Conservation (phyloP, 2,797 vertebrate species). For the Nyctalus aviator region DNA sequence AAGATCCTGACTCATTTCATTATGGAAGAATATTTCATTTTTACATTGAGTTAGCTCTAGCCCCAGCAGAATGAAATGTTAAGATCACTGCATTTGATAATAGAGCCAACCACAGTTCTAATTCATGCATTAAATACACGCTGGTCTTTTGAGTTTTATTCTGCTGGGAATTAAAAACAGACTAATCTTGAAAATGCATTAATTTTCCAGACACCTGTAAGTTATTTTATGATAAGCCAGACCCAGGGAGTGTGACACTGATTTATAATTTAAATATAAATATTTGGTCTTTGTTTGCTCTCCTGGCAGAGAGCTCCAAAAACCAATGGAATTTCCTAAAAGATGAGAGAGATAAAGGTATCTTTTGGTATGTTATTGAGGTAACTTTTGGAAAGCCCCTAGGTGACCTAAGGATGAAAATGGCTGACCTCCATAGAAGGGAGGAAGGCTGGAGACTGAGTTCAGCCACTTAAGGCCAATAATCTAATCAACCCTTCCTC, state of each 20-base stretch:
- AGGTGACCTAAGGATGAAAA: neutral
- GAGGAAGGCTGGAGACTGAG: neutral
- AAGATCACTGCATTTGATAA: conserved; percentile 36
- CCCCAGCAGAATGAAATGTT: conserved; percentile 59
- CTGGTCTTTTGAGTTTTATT: conserved; percentile 8
- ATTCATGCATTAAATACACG: neutral
- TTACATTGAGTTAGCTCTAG: conserved; percentile 61
- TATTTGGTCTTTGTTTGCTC: neutral
- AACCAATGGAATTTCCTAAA: neutral
- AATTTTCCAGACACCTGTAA: neutral
- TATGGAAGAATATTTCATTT: conserved; percentile 38
- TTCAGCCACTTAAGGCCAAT: neutral
- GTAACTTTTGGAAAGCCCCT: neutral
- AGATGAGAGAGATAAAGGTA: neutral
- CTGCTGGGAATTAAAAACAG: conserved; percentile 70
- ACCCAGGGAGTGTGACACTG: neutral
- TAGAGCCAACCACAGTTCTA: conserved; percentile 4
- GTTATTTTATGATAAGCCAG: conserved; percentile 15
- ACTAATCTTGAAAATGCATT: conserved; percentile 30
- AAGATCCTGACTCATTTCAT: conserved; percentile 73
- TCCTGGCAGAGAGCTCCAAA: neutral
- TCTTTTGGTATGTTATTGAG: neutral
- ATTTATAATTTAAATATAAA: neutral
- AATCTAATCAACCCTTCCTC: neutral
- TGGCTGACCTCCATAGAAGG: neutral